These are phyloP conservation scores for Desmophyllum pertusum DNA, from an alignment of 92 coral and sea anemone species.

Conservation along the genomic window DNA sequence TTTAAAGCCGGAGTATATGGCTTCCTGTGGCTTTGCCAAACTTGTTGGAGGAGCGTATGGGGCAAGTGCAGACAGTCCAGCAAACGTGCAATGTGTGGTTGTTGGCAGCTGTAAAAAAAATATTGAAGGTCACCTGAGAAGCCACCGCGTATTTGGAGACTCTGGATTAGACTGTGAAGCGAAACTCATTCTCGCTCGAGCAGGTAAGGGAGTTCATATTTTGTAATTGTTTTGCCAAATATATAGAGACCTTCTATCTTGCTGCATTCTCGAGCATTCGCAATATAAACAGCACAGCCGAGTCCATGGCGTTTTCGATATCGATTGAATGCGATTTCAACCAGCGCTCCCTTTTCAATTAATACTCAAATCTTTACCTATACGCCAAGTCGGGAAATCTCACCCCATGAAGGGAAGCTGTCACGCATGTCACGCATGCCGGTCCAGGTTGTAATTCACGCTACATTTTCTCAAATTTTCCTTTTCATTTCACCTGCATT, in stretches of 20 bases:
- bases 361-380: no score
- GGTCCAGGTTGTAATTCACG: no score
- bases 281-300: no score
- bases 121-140: constrained; percentile 27
- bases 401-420: no score
- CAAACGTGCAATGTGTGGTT: constrained; percentile 33
- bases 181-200: constrained; percentile 39
- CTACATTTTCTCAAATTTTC: no score
- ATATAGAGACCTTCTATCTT: neutral
- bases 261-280: no score
- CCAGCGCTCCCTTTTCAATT: no score
- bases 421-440: no score
- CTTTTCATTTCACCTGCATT: no score
- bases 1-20: neutral
- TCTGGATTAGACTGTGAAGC: constrained; percentile 36
- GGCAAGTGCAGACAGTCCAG: constrained; percentile 15
- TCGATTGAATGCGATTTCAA: no score
- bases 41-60: constrained; percentile 41
- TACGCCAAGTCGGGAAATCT: no score
- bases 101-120: constrained; percentile 32
- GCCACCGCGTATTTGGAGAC: constrained; percentile 24
- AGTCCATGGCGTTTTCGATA: no score
- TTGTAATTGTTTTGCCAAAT: neutral
- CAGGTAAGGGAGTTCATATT: constrained; percentile 28
- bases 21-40: constrained; percentile 41